Conservation (phyloP, 2,113 vertebrate species). For the Solea solea region DNA sequence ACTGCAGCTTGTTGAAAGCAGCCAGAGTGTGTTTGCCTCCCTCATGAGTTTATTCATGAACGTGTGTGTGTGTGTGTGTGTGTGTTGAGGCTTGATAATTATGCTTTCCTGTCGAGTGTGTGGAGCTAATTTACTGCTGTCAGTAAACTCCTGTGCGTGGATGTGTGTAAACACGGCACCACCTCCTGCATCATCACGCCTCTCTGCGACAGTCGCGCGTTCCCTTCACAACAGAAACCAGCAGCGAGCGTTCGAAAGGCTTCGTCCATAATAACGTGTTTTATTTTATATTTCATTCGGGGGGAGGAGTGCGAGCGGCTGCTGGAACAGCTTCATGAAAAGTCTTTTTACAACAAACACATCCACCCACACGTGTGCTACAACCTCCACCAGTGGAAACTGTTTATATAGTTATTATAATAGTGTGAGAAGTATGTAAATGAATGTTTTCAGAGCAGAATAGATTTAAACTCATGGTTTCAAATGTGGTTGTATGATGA, state of each 20-base stretch:
- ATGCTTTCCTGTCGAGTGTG: conserved; percentile 59
- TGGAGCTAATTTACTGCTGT: conserved; percentile 68
- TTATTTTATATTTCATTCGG: conserved; percentile 11
- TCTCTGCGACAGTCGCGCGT: not conserved
- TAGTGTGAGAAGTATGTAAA: too few relatives aligned
- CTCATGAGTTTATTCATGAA: conserved; percentile 11
- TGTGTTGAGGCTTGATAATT: conserved; percentile 66
- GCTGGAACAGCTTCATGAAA: conserved; percentile 21
- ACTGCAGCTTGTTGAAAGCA: conserved; percentile 12
- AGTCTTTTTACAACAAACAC: not conserved
- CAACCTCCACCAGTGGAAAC: not conserved
- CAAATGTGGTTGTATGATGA: too few relatives aligned
- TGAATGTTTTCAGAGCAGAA: too few relatives aligned
- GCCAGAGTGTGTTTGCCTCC: conserved; percentile 39
- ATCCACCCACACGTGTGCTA: conserved; percentile 1
- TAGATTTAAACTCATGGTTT: too few relatives aligned
- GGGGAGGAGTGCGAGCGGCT: conserved; percentile 1
- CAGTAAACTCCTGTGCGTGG: conserved; percentile 68
- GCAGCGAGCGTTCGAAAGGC: not conserved
- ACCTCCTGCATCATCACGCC: conserved; percentile 5
- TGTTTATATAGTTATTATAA: too few relatives aligned
- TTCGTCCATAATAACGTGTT: too few relatives aligned
- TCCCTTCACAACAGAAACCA: conserved; percentile 15
- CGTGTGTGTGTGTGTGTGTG: not conserved
- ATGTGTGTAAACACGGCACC: conserved; percentile 53